Base-by-base conservation (phyloP, 2,888 invertebrate genomes). In the Teleiodes luculella region DNA sequence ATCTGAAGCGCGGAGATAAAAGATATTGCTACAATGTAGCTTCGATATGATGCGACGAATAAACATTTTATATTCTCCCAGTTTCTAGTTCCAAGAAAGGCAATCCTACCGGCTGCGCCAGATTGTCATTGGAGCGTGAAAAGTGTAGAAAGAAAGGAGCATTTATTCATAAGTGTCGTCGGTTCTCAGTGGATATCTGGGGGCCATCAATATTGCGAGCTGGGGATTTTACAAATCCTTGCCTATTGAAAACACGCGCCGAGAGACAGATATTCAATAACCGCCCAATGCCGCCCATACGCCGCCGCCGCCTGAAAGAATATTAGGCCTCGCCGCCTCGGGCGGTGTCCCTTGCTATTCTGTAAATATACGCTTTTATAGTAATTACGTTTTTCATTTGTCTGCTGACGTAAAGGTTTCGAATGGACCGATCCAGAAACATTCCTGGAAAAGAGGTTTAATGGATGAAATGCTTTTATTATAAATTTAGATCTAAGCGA, bases 221-320 rank as follows among this genome's bases (percentile, higher is more conserved):
- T 55, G 57, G 62, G 69, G 70, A 69, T 70, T n/a, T 58, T 56
- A 57, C 63, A 69, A 72, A 75, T 69, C 75, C 71, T 57, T 58
- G 62, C 54, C 68, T 65, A 74, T 75, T 74, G 72, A 73, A 64
- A 60, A 59, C 67, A 64, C 48, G 24, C 41, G 57, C 50, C 51
- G 20, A 55, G 41, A 20, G 56, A 48, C 46, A 35, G 35, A 57
- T 55, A 58, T 58, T 58, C 57, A 58, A 58, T 59, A 59, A 52
- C 59, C 45, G 52, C 13, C 16, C 31, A 24, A 47, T 33, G 33
- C 47, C 11, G 11, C 20, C 43, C 24, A 11, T 43, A 24, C 6
- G 24, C 24, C n/a, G n/a, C 24, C 24, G 24, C 6, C 37, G 7
- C 14, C 14, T 37, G 14, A 37, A 37, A 37, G 41, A 41, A 41